phyloP scores from a whole-genome alignment of 2,113 vertebrate genomes.

The Cepphus grylle region DNA sequence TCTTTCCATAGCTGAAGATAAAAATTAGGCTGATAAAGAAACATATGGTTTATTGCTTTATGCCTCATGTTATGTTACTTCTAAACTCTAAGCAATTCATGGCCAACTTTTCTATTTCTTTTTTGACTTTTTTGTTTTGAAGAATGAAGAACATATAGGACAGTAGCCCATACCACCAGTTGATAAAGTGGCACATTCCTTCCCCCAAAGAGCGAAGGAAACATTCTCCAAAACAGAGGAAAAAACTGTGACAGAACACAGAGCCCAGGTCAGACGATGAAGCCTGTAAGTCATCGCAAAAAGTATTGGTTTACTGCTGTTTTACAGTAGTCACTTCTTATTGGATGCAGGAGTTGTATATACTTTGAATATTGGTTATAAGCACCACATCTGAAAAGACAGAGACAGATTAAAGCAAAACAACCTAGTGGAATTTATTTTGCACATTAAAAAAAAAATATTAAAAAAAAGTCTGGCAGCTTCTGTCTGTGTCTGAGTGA shows the following conservation, averaged over 20 bases:
- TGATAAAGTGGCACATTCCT: neutral
- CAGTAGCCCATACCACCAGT: neutral
- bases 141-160: neutral
- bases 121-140: neutral
- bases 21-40: neutral
- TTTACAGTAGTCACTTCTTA: neutral
- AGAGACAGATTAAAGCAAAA: neutral
- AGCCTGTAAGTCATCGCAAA: neutral
- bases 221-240: neutral
- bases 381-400: neutral
- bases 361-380: neutral
- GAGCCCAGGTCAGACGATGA: neutral
- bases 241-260: neutral
- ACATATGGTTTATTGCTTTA: fast-evolving
- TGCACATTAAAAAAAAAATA: neutral
- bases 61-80: neutral
- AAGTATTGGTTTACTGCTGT: neutral
- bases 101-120: neutral
- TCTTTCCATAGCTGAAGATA: neutral
- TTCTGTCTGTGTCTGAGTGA: neutral
- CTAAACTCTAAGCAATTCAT: neutral
- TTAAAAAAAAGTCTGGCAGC: neutral
- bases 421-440: neutral
- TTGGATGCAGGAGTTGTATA: neutral
- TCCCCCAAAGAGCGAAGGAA: neutral